Base-by-base conservation (phyloP, 1,140 invertebrate species). In the Pentalonia nigronervosa region DNA sequence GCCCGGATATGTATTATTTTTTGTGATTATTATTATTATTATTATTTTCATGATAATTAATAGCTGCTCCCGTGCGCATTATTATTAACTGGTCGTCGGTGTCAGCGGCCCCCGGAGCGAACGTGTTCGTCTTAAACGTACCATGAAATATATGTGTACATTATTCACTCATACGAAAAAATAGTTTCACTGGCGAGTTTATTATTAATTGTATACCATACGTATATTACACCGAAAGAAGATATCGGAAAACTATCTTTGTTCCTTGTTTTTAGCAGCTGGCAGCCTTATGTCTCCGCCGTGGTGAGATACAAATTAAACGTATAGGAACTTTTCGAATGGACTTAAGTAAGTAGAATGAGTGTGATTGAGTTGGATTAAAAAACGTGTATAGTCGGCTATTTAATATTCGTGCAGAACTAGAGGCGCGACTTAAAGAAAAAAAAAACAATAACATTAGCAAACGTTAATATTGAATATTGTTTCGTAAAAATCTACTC, bases 101-200 rank as follows among this genome's bases (percentile, higher is more conserved):
- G 50, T 50, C 87, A 20, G n/a, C 48, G 47, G 50, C 88, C 88
- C 88, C 88, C 50, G 88, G 88, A 90, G 88, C 34, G 88, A 56
- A 56, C 21, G 88, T 45, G 50, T 41, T 23, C 88, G 30, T 56
- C 9, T 17, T 6, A 23, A 90, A 36, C 50, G 50, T 30, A 7
- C 87, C 20, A 23, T 88, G 56, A 56, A 56, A 56, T 90, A 89
- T 56, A 17, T 17, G 48, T 30, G 50, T 56, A 90, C 87, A 53
- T 89, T 89, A 89, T 89, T 53, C 47, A 76, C n/a, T 89, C 53
- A 9, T 20, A n/a, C 48, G 8, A 89, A 89, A 53, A 47, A 23
- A 20, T n/a, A 7, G 34, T 53, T 89, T 53, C 48, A 36, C 48
- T 53, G 87, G 50, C 48, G n/a, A 89, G 47, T 53, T 89, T 45